phyloP scores from a whole-genome alignment of 2,888 invertebrate genomes.

The Fragum whitleyi region DNA sequence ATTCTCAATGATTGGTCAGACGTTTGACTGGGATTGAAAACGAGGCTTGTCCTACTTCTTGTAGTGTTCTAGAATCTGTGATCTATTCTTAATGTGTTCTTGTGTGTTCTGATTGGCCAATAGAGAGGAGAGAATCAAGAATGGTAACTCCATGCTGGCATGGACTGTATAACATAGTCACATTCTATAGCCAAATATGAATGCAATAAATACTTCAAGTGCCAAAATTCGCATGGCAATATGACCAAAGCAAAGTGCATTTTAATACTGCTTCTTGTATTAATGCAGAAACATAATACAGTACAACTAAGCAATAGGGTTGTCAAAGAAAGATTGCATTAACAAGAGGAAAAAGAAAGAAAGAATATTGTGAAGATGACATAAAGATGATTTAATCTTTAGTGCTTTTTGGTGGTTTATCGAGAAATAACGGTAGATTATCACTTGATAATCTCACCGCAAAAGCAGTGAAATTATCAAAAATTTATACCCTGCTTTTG shows the following conservation, averaged over 20 bases:
- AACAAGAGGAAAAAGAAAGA: too few relatives aligned
- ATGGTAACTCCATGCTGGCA: background rate
- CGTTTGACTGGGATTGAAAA: slow-evolving; percentile 92
- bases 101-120: background rate
- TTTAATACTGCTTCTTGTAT: background rate
- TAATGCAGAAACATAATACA: too few relatives aligned
- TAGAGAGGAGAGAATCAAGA: background rate
- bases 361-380: too few relatives aligned
- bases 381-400: too few relatives aligned
- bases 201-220: slow-evolving; percentile 9
- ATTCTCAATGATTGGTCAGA: slow-evolving; percentile 94
- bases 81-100: slow-evolving; percentile 17
- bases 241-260: slow-evolving; percentile 1
- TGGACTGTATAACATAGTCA: background rate
- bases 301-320: too few relatives aligned
- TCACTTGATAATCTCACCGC: too few relatives aligned
- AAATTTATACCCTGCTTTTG: too few relatives aligned
- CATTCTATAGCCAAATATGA: background rate
- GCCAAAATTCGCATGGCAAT: slow-evolving; percentile 20
- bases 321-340: too few relatives aligned
- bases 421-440: too few relatives aligned
- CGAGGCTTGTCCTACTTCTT: background rate
- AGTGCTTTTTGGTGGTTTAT: too few relatives aligned
- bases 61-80: slow-evolving; percentile 17
- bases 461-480: too few relatives aligned